A percentile compares a stretch with the other conserved stretches of the same genome.
Evolutionary conservation across 2,113 vertebrate species (phyloP).

Genomic region (Ophthalmolycus amberensis): DNA sequence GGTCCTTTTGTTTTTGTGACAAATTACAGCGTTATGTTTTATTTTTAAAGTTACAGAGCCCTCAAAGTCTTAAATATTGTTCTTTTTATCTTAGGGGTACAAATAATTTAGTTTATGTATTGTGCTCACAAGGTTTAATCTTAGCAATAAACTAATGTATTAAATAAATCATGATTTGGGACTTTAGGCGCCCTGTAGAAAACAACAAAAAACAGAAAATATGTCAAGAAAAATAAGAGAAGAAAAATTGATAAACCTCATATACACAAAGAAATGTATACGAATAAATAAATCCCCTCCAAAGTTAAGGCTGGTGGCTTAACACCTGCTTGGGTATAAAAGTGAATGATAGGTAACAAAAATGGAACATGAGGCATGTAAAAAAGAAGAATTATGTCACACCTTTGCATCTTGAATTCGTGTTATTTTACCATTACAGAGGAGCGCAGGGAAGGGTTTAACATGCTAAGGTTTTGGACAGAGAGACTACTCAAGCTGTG

Average conservation of each 20-base stretch:
- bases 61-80: neutral
- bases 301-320: neutral
- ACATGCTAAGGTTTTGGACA: constrained; percentile 20
- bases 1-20: neutral
- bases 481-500: neutral
- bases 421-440: neutral
- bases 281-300: neutral
- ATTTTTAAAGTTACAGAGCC: neutral
- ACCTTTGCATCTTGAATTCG: neutral
- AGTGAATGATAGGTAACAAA: neutral
- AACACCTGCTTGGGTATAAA: neutral
- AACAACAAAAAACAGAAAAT: neutral
- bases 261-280: neutral
- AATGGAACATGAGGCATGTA: neutral
- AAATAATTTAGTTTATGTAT: neutral
- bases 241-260: neutral
- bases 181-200: neutral
- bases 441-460: constrained; percentile 10
- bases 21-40: neutral
- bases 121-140: neutral
- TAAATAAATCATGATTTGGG: neutral
- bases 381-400: neutral
- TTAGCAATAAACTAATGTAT: neutral
- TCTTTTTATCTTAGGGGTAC: neutral
- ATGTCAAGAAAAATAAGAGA: too few relatives aligned